Conservation (phyloP, 2,113 vertebrate species). For the Python bivittatus region DNA sequence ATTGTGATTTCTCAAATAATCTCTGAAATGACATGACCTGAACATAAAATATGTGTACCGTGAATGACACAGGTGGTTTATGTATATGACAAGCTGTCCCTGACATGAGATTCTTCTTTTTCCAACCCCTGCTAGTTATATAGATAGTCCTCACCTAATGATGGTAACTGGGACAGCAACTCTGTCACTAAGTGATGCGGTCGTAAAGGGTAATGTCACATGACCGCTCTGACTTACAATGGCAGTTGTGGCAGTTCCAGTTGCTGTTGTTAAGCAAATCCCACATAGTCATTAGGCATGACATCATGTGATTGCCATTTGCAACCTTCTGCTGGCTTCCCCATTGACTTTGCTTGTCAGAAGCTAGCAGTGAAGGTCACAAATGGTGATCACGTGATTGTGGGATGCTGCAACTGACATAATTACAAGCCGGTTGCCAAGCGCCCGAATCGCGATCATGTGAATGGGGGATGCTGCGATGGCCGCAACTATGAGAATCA, state of each 20-base stretch:
- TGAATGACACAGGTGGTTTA: neutral
- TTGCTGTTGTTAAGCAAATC: neutral
- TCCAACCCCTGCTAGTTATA: neutral
- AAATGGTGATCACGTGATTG: neutral
- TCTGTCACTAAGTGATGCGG: neutral
- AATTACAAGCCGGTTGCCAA: neutral
- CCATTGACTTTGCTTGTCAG: neutral
- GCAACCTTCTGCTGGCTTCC: neutral
- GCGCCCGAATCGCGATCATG: neutral
- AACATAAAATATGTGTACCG: conserved; percentile 22
- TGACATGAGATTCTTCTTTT: neutral
- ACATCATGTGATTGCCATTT: neutral
- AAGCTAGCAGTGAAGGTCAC: neutral
- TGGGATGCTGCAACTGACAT: neutral
- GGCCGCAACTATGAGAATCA: neutral
- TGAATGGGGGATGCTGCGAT: neutral
- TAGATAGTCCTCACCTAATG: neutral
- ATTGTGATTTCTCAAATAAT: neutral
- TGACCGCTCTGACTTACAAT: neutral
- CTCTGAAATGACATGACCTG: conserved; percentile 14
- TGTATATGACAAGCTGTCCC: neutral
- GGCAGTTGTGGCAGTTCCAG: neutral
- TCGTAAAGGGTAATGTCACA: neutral
- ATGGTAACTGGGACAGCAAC: neutral
- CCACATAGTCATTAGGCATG: neutral